Conservation (phyloP, 1,140 invertebrate species). For the Aphaenogaster rudis region DNA sequence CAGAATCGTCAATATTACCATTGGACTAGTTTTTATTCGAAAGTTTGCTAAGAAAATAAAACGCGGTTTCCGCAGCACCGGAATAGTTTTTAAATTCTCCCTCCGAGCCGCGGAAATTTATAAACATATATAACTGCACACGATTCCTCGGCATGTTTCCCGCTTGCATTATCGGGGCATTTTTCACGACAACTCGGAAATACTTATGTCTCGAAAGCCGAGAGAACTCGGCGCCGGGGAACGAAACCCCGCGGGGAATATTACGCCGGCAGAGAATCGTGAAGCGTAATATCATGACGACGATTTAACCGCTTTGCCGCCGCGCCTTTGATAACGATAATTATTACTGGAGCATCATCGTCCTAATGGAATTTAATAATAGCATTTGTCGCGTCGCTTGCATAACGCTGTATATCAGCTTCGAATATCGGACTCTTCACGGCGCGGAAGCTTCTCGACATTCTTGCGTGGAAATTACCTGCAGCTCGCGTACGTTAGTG, state of each 20-base stretch:
- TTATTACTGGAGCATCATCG: slow-evolving; percentile 56
- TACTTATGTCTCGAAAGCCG: slow-evolving; percentile 39
- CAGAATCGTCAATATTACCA: neutral
- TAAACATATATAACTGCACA: slow-evolving; percentile 61
- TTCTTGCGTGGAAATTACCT: slow-evolving; percentile 18
- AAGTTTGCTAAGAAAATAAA: slow-evolving; percentile 39
- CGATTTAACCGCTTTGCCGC: slow-evolving; percentile 67
- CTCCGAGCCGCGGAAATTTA: slow-evolving; percentile 52
- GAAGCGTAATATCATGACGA: slow-evolving; percentile 66
- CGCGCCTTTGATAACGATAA: slow-evolving; percentile 66
- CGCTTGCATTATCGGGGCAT: slow-evolving; percentile 41
- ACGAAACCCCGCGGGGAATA: slow-evolving; percentile 46
- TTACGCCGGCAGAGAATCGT: slow-evolving; percentile 40
- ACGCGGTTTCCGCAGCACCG: neutral
- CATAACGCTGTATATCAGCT: slow-evolving; percentile 33
- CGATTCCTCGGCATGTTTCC: slow-evolving; percentile 23
- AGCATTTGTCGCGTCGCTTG: slow-evolving; percentile 60
- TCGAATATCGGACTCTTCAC: slow-evolving; percentile 51
- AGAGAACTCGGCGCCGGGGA: slow-evolving; percentile 13
- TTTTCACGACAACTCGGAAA: slow-evolving; percentile 58
- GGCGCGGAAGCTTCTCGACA: neutral
- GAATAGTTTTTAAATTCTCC: slow-evolving; percentile 43
- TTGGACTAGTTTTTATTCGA: neutral
- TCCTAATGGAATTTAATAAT: slow-evolving; percentile 74
- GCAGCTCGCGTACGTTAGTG: neutral